These are phyloP conservation scores for Lithophane ornitopus DNA, from an alignment of 2,888 invertebrate species.

Conservation along the genomic window DNA sequence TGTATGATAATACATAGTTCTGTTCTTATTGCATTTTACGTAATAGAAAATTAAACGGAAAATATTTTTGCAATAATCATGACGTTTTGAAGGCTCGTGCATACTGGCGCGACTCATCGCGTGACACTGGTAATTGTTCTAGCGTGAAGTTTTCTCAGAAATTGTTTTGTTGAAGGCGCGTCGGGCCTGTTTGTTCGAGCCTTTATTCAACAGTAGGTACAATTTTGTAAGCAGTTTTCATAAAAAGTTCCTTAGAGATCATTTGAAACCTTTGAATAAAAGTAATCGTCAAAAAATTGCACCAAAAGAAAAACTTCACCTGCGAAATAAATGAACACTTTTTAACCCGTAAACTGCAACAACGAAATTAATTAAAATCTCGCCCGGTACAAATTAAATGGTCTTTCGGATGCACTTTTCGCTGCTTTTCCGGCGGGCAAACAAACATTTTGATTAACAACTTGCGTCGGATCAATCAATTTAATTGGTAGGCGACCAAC, in stretches of 20 bases:
- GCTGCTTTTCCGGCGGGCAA: conserved; percentile 68
- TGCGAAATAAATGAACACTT: conserved; percentile 54
- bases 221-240: no score
- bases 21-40: conserved; percentile 18
- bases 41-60: neutral
- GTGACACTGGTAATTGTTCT: no score
- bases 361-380: conserved; percentile 75
- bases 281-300: neutral
- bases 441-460: conserved; percentile 80
- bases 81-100: no score
- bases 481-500: conserved; percentile 73
- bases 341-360: conserved; percentile 48
- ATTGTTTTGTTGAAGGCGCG: no score
- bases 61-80: no score
- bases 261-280: no score
- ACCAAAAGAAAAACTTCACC: conserved; percentile 23
- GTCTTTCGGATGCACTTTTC: conserved; percentile 76
- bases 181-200: no score
- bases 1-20: conserved; percentile 48
- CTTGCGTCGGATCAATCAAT: conserved; percentile 79
- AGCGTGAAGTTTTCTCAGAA: no score
- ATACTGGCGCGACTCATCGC: no score
- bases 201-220: no score
- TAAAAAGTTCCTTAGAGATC: no score
- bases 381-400: conserved; percentile 75